Percentiles rank a stretch among this genome's conserved stretches.
phyloP scores from a whole-genome alignment of 2,888 invertebrate species.

The Pandemis heparana region DNA sequence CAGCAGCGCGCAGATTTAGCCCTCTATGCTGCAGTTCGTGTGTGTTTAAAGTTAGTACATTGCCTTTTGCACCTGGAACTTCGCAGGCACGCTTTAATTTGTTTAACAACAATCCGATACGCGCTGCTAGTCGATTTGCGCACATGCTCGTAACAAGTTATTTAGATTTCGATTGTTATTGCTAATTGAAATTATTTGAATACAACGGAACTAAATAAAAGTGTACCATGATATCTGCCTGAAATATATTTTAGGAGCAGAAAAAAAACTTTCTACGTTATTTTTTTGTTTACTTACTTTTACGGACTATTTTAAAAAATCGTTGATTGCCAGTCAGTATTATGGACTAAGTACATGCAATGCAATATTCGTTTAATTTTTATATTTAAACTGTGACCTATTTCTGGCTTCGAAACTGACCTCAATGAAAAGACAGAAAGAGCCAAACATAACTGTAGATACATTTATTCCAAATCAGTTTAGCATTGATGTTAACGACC shows the following conservation, averaged over 20 bases:
- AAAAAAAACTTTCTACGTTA: too few relatives aligned
- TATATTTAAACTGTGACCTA: not conserved
- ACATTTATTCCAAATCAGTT: constrained; percentile 43
- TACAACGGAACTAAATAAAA: too few relatives aligned
- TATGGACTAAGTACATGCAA: too few relatives aligned
- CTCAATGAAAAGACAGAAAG: not conserved
- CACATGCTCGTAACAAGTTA: not conserved
- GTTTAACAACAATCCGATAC: constrained; percentile 39
- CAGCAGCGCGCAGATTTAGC: constrained; percentile 60
- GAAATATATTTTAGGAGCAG: too few relatives aligned
- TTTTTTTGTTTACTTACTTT: too few relatives aligned
- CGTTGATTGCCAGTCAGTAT: too few relatives aligned
- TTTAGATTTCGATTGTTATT: not conserved
- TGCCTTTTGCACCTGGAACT: constrained; percentile 14
- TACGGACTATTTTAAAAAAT: too few relatives aligned
- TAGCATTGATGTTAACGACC: constrained; percentile 21
- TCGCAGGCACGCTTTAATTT: constrained; percentile 25
- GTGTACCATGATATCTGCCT: too few relatives aligned
- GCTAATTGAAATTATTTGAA: not conserved
- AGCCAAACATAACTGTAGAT: not conserved
- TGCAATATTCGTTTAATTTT: too few relatives aligned
- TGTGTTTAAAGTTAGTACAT: not conserved
- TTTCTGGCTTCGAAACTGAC: constrained; percentile 39
- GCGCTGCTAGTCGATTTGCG: not conserved
- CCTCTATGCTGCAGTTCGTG: constrained; percentile 47